These are phyloP conservation scores for Lota lota DNA, from an alignment of 2,113 vertebrate species.

Conservation along the genomic window DNA sequence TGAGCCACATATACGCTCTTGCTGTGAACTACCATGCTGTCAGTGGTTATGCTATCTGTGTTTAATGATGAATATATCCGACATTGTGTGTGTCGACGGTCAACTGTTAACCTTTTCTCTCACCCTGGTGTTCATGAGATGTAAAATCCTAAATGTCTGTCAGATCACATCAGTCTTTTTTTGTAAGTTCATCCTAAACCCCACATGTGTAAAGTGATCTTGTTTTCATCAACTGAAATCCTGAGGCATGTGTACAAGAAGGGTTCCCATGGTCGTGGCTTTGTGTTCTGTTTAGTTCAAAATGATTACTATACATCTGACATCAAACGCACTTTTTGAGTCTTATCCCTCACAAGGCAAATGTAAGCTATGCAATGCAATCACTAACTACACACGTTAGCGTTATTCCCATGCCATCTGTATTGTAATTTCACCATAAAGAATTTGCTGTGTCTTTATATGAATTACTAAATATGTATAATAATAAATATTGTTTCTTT, in stretches of 20 bases:
- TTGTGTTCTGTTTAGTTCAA: constrained; percentile 32
- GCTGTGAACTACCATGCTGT: too few species aligned
- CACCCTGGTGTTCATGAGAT: constrained; percentile 38
- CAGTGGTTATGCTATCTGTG: too few species aligned
- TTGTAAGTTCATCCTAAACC: too few species aligned
- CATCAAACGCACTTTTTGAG: constrained; percentile 61
- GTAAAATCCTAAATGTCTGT: constrained; percentile 35
- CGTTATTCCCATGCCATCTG: constrained; percentile 27
- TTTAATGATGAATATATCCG: too few species aligned
- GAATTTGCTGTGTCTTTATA: constrained; percentile 57
- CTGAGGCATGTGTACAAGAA: background rate
- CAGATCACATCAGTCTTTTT: constrained; percentile 11
- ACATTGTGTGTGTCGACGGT: constrained; percentile 30
- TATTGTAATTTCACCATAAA: constrained; percentile 54
- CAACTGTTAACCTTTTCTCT: constrained; percentile 25
- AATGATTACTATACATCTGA: constrained; percentile 34
- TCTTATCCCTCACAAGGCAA: constrained; percentile 47
- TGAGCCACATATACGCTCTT: too few species aligned
- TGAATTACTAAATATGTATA: constrained; percentile 75
- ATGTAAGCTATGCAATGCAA: constrained; percentile 73
- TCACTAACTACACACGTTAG: constrained; percentile 32
- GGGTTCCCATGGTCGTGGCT: background rate
- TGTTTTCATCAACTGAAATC: background rate
- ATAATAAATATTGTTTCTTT: constrained; percentile 66
- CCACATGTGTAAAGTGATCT: background rate